phyloP scores from a whole-genome alignment of 2,888 invertebrate genomes.

The Cylindroiulus punctatus region DNA sequence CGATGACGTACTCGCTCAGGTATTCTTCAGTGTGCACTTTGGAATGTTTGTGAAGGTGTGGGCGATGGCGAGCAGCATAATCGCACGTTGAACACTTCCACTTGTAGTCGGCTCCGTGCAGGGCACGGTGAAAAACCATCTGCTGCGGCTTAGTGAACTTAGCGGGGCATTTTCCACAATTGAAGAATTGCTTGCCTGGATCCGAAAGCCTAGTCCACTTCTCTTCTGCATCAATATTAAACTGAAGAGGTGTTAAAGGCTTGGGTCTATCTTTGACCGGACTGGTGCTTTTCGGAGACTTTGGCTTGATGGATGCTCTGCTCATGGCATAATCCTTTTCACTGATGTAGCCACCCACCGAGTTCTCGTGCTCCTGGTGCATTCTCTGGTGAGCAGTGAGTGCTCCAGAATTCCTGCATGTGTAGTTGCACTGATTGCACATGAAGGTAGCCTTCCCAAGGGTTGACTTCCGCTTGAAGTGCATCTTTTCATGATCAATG shows the following conservation, averaged over 20 bases:
- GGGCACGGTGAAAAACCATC: conserved; percentile 54
- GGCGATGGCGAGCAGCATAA: conserved; percentile 66
- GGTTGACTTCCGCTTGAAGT: conserved; percentile 66
- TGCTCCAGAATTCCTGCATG: conserved; percentile 77
- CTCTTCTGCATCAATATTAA: not conserved
- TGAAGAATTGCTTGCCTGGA: conserved; percentile 59
- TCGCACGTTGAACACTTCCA: conserved; percentile 65
- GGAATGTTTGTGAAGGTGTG: conserved; percentile 65
- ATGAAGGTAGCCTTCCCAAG: conserved; percentile 65
- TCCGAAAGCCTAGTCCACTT: conserved; percentile 23
- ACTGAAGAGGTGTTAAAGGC: not conserved
- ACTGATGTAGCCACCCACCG: conserved; percentile 61
- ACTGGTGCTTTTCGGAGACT: not conserved
- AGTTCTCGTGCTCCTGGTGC: conserved; percentile 72
- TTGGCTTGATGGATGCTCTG: not conserved
- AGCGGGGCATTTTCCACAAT: conserved; percentile 62
- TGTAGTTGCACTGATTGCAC: conserved; percentile 83
- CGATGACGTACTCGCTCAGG: conserved; percentile 56
- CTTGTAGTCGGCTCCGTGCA: conserved; percentile 55
- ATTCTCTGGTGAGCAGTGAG: conserved; percentile 75
- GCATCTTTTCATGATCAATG: conserved; percentile 85
- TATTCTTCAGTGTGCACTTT: conserved; percentile 63
- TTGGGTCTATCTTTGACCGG: conserved; percentile 1
- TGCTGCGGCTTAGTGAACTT: conserved; percentile 54
- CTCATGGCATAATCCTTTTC: not conserved